Evolutionary conservation across 2,797 vertebrate species (phyloP).

Genomic region (Semaprochilodus insignis): DNA sequence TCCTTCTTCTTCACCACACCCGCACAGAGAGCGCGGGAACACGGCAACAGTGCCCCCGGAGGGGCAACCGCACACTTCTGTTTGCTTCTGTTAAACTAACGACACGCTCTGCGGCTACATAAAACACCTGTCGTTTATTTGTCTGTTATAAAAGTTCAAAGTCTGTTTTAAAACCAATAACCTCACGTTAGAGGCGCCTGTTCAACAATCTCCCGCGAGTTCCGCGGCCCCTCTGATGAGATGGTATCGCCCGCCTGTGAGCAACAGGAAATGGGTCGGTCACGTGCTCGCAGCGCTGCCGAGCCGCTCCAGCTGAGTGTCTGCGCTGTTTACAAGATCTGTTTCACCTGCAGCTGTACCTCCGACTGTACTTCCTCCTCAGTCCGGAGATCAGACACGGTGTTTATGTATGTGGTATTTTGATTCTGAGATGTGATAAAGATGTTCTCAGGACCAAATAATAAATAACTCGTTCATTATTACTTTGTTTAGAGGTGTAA

Average conservation of each 20-base stretch:
- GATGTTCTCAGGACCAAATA: too few relatives aligned
- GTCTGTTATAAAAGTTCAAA: background rate
- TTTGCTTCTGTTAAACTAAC: background rate
- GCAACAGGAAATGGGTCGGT: slow-evolving; percentile 77
- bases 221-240: slow-evolving; percentile 52
- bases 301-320: background rate
- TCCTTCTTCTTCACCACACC: slow-evolving; percentile 84
- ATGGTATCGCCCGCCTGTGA: slow-evolving; percentile 77
- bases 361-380: too few relatives aligned
- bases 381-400: too few relatives aligned
- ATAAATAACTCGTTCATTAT: too few relatives aligned
- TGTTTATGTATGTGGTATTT: too few relatives aligned
- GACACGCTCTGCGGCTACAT: fast-evolving
- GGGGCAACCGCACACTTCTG: slow-evolving; percentile 65
- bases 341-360: too few relatives aligned
- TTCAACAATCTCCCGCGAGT: background rate
- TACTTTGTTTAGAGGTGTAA: too few relatives aligned
- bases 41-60: slow-evolving; percentile 78
- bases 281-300: slow-evolving; percentile 27
- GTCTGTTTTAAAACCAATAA: background rate
- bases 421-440: too few relatives aligned
- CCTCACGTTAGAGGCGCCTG: background rate
- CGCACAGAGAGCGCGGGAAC: slow-evolving; percentile 82
- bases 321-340: too few relatives aligned
- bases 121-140: background rate